A percentile compares a stretch with the other conserved stretches of the same genome.
phyloP scores from a whole-genome alignment of 2,797 vertebrate genomes.

The Crax fasciolata region DNA sequence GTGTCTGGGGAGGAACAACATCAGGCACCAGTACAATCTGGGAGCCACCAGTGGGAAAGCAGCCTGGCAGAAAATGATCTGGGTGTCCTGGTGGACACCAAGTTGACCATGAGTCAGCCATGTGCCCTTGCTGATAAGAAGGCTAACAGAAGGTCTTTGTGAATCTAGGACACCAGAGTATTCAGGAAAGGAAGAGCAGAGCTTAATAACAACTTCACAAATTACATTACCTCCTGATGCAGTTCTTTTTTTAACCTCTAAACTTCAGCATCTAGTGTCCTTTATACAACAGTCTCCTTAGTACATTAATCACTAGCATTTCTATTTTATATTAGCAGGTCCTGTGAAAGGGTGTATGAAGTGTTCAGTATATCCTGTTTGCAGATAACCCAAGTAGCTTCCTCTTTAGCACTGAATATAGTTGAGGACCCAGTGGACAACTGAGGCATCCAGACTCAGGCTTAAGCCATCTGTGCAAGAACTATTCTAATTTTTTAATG shows the following conservation, averaged over 20 bases:
- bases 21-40: not conserved
- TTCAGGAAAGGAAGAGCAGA: not conserved
- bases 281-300: not conserved
- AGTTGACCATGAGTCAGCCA: not conserved
- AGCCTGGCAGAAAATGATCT: not conserved
- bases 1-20: not conserved
- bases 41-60: not conserved
- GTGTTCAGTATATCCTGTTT: not conserved
- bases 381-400: not conserved
- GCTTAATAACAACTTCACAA: not conserved
- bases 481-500: not conserved
- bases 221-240: not conserved
- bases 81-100: not conserved
- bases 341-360: not conserved
- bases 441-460: not conserved
- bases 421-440: not conserved
- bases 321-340: not conserved
- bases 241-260: not conserved
- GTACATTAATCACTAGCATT: not conserved
- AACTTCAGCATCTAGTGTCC: not conserved
- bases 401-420: not conserved
- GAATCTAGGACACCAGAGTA: not conserved
- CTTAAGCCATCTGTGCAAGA: constrained; percentile 10
- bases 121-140: not conserved
- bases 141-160: not conserved